Percentiles rank a stretch among this genome's conserved stretches.
Conservation (phyloP, 1,140 invertebrate genomes). For the Pogonomyrmex californicus region DNA sequence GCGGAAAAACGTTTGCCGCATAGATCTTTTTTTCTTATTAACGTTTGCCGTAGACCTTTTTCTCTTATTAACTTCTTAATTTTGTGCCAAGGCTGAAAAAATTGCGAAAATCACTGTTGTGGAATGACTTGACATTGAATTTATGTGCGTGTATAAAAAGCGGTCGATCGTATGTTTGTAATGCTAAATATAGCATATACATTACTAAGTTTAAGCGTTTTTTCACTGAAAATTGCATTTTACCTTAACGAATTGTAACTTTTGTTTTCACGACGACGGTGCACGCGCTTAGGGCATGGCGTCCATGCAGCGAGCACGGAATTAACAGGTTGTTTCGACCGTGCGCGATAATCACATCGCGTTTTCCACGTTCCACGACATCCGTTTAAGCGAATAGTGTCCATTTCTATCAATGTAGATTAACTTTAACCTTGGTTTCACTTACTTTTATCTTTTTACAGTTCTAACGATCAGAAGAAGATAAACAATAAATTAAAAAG, state of each 20-base stretch:
- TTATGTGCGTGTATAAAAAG: background rate
- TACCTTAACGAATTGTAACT: conserved; percentile 24
- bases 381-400: background rate
- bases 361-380: background rate
- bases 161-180: background rate
- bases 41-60: conserved; percentile 19
- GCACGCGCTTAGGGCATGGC: background rate
- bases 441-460: too few relatives aligned
- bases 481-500: too few relatives aligned
- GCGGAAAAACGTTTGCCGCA: conserved; percentile 22
- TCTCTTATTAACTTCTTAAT: background rate
- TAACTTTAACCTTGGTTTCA: too few relatives aligned
- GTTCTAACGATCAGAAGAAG: too few relatives aligned
- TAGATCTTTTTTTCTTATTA: background rate
- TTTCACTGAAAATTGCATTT: conserved; percentile 27
- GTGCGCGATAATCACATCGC: conserved; percentile 25
- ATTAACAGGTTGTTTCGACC: conserved; percentile 46
- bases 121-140: conserved; percentile 15
- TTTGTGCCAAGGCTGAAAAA: conserved; percentile 39
- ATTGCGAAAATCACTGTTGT: background rate
- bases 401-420: too few relatives aligned
- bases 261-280: conserved; percentile 40
- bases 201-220: background rate
- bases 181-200: background rate
- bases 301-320: conserved; percentile 15